Base-by-base conservation (phyloP, 2,888 invertebrate genomes). In the Cephonodes hylas region DNA sequence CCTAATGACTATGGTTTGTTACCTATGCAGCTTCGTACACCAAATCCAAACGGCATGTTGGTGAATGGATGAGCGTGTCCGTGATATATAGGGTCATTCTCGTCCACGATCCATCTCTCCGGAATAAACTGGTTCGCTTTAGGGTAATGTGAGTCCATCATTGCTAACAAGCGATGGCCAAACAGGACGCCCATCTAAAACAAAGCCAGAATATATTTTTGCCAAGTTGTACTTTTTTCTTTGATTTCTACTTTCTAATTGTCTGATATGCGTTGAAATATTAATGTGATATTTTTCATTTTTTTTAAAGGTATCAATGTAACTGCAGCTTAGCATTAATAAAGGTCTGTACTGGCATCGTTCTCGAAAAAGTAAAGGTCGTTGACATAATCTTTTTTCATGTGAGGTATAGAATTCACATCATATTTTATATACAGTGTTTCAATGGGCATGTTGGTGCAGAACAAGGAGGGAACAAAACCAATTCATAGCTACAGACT, bases 21-120 rank as follows among this genome's bases (percentile, higher is more conserved):
- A 86, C 96, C 96, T 69, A 95, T 88, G 72, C 95, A 96, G 89
- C 94, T 94, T 31, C 95, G 90, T 22, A 91, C 92, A 1, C 96
- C 96, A 69, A 93, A 95, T 1, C 96, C 96, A 73, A 95, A 96
- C 0, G 95, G 95, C 64, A 93, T 83, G n/a, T 93, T 93, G 0
- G 94, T 93, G 71, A 95, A 95, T 0, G 94, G 94, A 77, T 95
- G 94, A 0, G 90, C 84, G 18, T 88, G 84, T 42, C 89, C 88
- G 46, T 93, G 85, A 65, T 85, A 78, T n/a, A 91, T 64, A 3
- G 85, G 82, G 44, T 89, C 85, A 7, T 69, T 70, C 66, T 87
- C 86, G 0, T 82, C 80, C 7, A 72, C 72, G 1, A 93, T 68
- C 97, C 97, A 97, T 56, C 97, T 88, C 78, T 97, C 96, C 0